Base-by-base conservation (phyloP, 2,888 invertebrate species). In the Timema podura region DNA sequence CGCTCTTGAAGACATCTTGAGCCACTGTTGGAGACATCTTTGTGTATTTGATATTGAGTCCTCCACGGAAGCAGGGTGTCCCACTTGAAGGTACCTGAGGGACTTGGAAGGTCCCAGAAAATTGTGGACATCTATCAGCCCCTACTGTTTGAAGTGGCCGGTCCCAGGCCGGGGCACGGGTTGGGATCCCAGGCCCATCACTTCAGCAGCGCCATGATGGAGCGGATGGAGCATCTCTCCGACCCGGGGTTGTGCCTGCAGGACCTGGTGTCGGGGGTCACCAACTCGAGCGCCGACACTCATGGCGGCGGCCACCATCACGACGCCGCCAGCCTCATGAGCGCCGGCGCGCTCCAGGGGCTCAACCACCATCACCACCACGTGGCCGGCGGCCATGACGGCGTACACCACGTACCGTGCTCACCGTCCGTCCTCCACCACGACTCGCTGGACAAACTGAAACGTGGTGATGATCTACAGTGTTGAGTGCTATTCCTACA, bases 391-490 rank as follows among this genome's bases (percentile, higher is more conserved):
- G 47, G 89, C 59, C 48, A 46, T 67, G 69, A 88, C 47, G 83
- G 83, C 72, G 82, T 82, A 68, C 89, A 89, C 74, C 72, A 72
- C 70, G 68, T 87, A 13, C 84, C 87, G 30, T 89, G 84, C 71
- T 87, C 88, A 77, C 85, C 87, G 73, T 80, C 82, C 5, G 78
- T 82, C 5, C 77, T 82, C 66, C 88, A 90, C 75, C 88, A 89
- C 79, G 91, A 91, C 78, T 91, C 91, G 8, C 79, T 91, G 73
- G 91, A 91, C 83, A 91, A 91, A 80, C 85, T 91, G 72, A 91
- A 91, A 87, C 85, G 91, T 88, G 85, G 86, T 90, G 83, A 90
- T n/a, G n/a, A n/a, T n/a, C n/a, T n/a, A n/a, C n/a, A n/a, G n/a
- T n/a, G n/a, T n/a, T n/a, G n/a, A n/a, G n/a, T n/a, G n/a, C n/a